These are phyloP conservation scores for Mellilla xanthometata DNA, from an alignment of 2,888 invertebrate species.

Conservation along the genomic window DNA sequence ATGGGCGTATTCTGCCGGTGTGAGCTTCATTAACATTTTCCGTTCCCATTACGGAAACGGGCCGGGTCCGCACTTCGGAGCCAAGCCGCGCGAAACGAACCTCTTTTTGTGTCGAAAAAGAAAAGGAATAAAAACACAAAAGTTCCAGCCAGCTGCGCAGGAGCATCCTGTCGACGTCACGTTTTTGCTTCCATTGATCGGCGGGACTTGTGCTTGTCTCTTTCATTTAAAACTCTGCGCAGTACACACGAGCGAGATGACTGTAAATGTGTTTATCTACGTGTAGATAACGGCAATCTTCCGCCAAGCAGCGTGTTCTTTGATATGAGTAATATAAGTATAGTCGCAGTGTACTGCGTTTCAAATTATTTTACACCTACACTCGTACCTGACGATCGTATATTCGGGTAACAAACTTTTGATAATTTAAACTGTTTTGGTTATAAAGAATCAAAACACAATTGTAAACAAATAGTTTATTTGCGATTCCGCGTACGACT, in stretches of 20 bases:
- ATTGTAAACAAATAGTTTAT: too few relatives aligned
- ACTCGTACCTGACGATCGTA: too few relatives aligned
- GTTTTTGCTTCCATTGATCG: conserved; percentile 71
- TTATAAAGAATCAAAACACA: too few relatives aligned
- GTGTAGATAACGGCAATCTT: conserved; percentile 72
- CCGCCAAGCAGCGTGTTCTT: conserved; percentile 63
- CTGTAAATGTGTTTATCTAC: conserved; percentile 44
- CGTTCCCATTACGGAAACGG: conserved; percentile 72
- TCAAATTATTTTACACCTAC: too few relatives aligned
- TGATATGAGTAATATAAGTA: conserved; percentile 60
- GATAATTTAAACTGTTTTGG: too few relatives aligned
- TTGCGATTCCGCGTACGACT: too few relatives aligned
- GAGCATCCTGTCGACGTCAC: conserved; percentile 78
- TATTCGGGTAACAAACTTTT: too few relatives aligned
- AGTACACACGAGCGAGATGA: conserved; percentile 51
- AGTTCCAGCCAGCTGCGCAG: conserved; percentile 78
- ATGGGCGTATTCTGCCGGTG: conserved; percentile 46
- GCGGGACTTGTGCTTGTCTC: conserved; percentile 52
- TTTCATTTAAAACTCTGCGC: conserved; percentile 35
- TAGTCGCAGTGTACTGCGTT: conserved; percentile 6
- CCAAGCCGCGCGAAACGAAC: conserved; percentile 74
- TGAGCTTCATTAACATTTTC: conserved; percentile 74
- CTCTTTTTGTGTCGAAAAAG: conserved; percentile 66
- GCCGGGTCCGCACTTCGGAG: conserved; percentile 58
- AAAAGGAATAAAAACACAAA: conserved; percentile 65